A percentile compares a stretch with the other conserved stretches of the same genome.
Conservation (phyloP, 2,113 vertebrate species). For the Microcebus tavaratra region DNA sequence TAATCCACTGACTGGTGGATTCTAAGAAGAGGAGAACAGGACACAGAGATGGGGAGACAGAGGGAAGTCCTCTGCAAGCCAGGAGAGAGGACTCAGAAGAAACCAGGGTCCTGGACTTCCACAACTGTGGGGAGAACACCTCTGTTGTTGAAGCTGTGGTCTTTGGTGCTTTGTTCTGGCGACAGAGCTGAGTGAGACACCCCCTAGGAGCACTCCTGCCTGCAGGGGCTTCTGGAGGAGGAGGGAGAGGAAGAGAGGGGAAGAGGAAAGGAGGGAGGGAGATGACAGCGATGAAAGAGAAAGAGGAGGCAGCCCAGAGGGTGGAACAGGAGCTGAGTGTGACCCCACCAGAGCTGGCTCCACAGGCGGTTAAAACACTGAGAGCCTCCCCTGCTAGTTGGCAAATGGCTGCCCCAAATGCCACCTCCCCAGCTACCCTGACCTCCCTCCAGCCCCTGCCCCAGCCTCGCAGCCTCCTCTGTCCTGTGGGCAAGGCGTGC, state of each 20-base stretch:
- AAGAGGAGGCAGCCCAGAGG: neutral
- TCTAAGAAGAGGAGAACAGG: neutral
- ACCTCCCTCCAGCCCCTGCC: no score
- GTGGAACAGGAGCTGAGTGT: neutral
- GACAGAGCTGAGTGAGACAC: neutral
- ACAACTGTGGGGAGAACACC: rapidly evolving
- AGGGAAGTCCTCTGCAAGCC: neutral
- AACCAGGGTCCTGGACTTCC: neutral
- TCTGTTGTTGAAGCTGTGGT: rapidly evolving
- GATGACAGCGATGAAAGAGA: no score
- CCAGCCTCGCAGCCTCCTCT: neutral
- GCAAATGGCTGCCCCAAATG: neutral
- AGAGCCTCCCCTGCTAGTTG: neutral
- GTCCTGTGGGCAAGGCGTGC: neutral
- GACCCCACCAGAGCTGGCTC: neutral
- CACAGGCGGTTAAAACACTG: neutral
- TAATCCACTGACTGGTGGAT: neutral
- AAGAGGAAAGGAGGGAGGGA: neutral
- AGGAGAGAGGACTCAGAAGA: neutral
- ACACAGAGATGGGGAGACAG: neutral
- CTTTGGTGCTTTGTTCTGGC: neutral
- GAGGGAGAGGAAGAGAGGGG: neutral
- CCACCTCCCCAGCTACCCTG: neutral
- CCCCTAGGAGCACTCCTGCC: neutral
- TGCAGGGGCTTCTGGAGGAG: neutral